Percentiles rank a stretch among this genome's conserved stretches.
Evolutionary conservation across 2,113 vertebrate species (phyloP).

Genomic region (Plecturocebus donacophilus): DNA sequence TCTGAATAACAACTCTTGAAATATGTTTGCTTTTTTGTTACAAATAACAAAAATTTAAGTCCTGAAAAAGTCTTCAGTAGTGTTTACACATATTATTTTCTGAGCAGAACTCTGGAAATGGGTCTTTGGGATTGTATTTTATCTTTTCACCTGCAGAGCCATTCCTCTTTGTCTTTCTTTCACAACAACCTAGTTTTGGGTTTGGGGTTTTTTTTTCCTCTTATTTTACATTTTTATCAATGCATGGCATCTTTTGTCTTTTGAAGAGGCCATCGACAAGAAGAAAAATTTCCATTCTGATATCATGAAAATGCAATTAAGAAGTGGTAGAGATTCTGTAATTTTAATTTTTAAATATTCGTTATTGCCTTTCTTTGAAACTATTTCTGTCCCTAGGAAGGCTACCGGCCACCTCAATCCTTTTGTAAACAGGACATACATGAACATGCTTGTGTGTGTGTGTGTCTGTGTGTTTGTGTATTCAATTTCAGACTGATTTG

Average conservation of each 20-base stretch:
- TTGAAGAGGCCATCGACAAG: background rate
- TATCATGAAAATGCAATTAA: background rate
- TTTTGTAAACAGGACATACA: background rate
- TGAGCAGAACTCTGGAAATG: background rate
- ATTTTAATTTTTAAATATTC: background rate
- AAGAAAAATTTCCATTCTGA: background rate
- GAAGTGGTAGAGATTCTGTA: background rate
- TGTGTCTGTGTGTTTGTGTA: background rate
- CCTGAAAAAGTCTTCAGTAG: background rate
- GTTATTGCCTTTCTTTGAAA: background rate
- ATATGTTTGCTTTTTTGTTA: background rate
- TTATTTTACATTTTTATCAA: background rate
- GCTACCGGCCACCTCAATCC: background rate
- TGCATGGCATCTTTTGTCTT: background rate
- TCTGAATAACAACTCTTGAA: background rate
- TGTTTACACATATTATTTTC: background rate
- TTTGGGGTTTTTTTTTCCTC: background rate
- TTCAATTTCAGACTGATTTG: background rate
- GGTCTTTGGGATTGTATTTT: background rate
- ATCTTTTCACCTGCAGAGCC: background rate
- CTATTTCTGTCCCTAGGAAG: background rate
- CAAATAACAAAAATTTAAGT: background rate
- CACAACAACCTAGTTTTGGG: rapidly evolving
- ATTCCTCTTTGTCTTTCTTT: background rate
- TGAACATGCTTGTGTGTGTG: background rate